phyloP scores from a whole-genome alignment of 2,113 vertebrate genomes.

The Pygoscelis adeliae region DNA sequence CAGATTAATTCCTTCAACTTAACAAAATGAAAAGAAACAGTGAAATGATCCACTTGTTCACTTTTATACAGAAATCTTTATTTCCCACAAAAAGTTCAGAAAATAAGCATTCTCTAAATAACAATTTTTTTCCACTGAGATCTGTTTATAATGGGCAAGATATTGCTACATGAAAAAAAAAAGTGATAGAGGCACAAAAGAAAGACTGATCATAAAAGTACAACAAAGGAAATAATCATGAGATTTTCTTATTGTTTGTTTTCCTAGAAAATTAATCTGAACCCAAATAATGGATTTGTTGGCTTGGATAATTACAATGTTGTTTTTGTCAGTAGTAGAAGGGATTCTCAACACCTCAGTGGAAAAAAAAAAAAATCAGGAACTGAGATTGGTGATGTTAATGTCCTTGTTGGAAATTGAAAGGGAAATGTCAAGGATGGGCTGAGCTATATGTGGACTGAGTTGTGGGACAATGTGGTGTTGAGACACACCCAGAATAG shows the following conservation, averaged over 20 bases:
- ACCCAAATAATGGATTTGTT: background rate
- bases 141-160: background rate
- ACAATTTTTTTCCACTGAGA: background rate
- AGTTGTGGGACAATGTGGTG: accelerated
- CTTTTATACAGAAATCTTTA: background rate
- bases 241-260: background rate
- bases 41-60: background rate
- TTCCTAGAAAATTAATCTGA: background rate
- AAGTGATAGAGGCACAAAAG: background rate
- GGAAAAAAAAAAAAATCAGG: background rate
- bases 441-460: background rate
- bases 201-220: background rate
- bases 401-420: background rate
- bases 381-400: no score
- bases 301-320: background rate
- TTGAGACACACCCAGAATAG: background rate
- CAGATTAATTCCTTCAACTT: background rate
- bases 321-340: background rate
- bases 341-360: background rate
- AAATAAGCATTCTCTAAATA: background rate
- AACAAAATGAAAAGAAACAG: background rate
- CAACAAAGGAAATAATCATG: accelerated
- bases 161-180: background rate
- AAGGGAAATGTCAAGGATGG: background rate
- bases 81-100: background rate